Percentiles rank a stretch among this genome's conserved stretches.
Conservation (phyloP, 2,113 vertebrate genomes). For the Prietella phreatophila region DNA sequence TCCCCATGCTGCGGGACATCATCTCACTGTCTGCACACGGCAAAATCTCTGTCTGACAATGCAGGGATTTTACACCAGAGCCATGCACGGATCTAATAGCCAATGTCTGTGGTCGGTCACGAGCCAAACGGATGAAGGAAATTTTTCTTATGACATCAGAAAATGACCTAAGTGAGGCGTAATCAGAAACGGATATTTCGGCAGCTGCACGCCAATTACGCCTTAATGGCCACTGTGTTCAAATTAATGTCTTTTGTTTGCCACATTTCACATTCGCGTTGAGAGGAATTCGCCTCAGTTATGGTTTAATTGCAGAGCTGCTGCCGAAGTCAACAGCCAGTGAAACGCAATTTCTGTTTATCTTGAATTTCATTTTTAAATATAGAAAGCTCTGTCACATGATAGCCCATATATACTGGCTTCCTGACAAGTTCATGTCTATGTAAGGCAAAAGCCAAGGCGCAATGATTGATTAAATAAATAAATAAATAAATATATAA, state of each 20-base stretch:
- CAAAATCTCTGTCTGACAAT: slow-evolving; percentile 18
- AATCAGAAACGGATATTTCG: slow-evolving; percentile 48
- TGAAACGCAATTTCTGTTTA: slow-evolving; percentile 27
- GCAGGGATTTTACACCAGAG: slow-evolving; percentile 18
- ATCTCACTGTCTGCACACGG: slow-evolving; percentile 34
- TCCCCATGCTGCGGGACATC: slow-evolving; percentile 39
- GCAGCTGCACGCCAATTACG: slow-evolving; percentile 47
- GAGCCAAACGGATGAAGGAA: slow-evolving; percentile 23
- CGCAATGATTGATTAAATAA: too few species aligned
- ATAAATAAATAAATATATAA: background rate
- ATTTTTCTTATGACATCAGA: slow-evolving; percentile 29
- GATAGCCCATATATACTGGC: background rate
- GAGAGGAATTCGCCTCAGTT: slow-evolving; percentile 43
- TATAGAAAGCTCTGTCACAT: background rate
- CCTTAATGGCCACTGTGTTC: slow-evolving; percentile 40
- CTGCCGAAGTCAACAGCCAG: slow-evolving; percentile 21
- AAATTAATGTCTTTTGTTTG: slow-evolving; percentile 47
- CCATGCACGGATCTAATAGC: slow-evolving; percentile 1
- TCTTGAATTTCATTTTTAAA: slow-evolving; percentile 8
- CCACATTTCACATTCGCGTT: slow-evolving; percentile 40
- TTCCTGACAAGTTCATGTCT: background rate
- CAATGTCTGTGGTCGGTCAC: background rate
- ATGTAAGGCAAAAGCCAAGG: background rate
- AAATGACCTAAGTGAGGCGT: background rate
- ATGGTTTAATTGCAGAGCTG: slow-evolving; percentile 45